phyloP scores from a whole-genome alignment of 2,888 invertebrate species.

The Archips crataeganus region DNA sequence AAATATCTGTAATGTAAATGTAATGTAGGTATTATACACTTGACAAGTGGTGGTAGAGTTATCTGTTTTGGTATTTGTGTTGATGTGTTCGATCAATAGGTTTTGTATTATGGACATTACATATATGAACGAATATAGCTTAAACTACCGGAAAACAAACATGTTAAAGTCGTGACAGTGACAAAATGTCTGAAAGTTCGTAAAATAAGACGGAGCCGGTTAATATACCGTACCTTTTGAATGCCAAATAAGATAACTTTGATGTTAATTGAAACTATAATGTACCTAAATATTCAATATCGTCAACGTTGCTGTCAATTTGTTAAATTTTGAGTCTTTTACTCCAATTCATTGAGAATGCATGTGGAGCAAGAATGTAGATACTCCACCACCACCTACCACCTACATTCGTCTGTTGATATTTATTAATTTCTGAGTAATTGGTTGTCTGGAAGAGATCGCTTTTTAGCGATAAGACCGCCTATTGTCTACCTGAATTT shows the following conservation, averaged over 20 bases:
- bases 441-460: no score
- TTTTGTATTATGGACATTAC: neutral
- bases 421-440: no score
- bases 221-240: neutral
- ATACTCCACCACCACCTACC: no score
- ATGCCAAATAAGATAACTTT: neutral
- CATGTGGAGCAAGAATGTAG: neutral
- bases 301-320: neutral
- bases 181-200: no score
- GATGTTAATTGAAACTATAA: neutral
- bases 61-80: neutral
- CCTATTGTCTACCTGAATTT: no score
- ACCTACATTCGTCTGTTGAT: no score
- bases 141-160: no score
- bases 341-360: neutral
- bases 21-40: conserved; percentile 2
- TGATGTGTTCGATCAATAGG: neutral
- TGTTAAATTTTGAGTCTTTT: neutral
- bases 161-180: no score
- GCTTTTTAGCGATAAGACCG: no score
- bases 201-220: no score
- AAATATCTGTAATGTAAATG: neutral
- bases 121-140: no score
- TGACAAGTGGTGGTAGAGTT: neutral
- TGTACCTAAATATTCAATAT: conserved; percentile 1